phyloP scores from a whole-genome alignment of 2,113 vertebrate genomes.

The Aldabrachelys gigantea region DNA sequence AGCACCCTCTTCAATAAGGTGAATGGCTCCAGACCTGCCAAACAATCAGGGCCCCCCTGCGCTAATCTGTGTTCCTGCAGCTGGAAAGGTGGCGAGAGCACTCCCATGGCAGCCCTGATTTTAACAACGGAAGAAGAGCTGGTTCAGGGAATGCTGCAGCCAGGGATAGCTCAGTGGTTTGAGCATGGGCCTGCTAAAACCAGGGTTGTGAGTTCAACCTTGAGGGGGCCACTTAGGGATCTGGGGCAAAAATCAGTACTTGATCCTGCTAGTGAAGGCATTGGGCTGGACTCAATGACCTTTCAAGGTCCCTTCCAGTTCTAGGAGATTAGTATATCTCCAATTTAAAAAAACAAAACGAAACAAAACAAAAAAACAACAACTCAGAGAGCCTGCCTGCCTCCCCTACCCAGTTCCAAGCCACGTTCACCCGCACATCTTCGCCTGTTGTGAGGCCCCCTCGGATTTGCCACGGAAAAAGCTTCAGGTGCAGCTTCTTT shows the following conservation, averaged over 20 bases:
- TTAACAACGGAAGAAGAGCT: background rate
- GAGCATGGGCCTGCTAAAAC: no score
- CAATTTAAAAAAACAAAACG: no score
- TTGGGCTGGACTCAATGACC: no score
- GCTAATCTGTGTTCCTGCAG: background rate
- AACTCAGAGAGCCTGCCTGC: background rate
- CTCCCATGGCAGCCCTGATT: background rate
- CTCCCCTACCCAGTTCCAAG: background rate
- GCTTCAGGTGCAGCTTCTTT: background rate
- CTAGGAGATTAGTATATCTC: no score
- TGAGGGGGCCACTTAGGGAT: no score
- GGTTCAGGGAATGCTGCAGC: background rate
- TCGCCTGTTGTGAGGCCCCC: background rate
- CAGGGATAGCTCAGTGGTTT: no score
- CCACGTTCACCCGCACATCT: background rate
- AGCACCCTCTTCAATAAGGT: background rate
- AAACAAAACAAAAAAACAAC: no score
- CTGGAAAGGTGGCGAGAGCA: background rate
- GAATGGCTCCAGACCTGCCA: background rate
- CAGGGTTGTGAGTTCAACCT: no score
- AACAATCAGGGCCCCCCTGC: background rate
- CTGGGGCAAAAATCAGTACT: no score
- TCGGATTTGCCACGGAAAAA: background rate
- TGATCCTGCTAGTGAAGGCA: no score
- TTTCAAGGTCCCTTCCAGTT: no score